Conservation (phyloP, 2,888 invertebrate species). For the Plemyria rubiginata region DNA sequence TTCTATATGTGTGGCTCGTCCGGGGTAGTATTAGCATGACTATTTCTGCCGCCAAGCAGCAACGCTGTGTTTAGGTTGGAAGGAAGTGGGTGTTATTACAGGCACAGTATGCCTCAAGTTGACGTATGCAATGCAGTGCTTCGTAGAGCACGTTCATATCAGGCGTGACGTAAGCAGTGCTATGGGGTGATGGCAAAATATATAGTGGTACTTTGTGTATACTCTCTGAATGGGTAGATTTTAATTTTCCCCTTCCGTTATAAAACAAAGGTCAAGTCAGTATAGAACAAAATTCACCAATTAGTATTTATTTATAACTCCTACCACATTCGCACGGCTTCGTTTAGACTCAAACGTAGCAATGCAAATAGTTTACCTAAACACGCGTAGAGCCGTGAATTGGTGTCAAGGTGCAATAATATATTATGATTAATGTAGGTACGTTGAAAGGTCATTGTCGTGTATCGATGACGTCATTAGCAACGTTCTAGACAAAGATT, state of each 20-base stretch:
- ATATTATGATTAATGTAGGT: constrained; percentile 6
- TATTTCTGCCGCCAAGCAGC: neutral
- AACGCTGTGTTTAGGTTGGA: neutral
- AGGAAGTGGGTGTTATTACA: neutral
- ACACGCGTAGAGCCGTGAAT: too few relatives aligned
- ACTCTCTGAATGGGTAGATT: too few relatives aligned
- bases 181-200: neutral
- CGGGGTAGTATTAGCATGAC: neutral
- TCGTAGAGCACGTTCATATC: neutral
- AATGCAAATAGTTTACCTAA: too few relatives aligned
- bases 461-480: constrained; percentile 8
- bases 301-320: too few relatives aligned
- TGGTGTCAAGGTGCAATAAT: constrained; percentile 17
- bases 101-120: neutral
- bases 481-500: neutral
- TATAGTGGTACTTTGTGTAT: too few relatives aligned
- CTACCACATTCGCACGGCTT: too few relatives aligned
- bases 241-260: too few relatives aligned
- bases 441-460: constrained; percentile 22
- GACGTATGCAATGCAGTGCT: neutral
- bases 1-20: too few relatives aligned
- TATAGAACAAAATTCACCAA: too few relatives aligned
- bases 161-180: neutral
- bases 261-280: too few relatives aligned
- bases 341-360: too few relatives aligned